phyloP scores from a whole-genome alignment of 2,888 invertebrate species.

The Onchidella celtica region DNA sequence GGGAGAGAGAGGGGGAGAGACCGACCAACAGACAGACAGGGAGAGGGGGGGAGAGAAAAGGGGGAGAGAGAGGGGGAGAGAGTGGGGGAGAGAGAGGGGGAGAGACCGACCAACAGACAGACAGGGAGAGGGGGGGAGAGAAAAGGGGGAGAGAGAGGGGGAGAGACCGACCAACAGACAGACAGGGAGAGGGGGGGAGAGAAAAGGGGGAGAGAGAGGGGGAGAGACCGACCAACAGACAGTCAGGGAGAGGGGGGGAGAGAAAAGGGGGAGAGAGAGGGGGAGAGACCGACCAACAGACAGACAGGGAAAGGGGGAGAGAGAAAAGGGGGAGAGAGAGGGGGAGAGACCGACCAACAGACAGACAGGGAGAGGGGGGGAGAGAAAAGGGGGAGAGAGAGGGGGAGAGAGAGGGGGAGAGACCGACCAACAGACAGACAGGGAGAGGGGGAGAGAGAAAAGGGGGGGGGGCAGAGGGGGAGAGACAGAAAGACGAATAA shows the following conservation, averaged over 20 bases:
- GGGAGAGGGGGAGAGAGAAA: neutral
- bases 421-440: neutral
- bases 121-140: neutral
- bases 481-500: constrained; percentile 20
- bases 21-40: constrained; percentile 15
- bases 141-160: constrained; percentile 19
- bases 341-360: neutral
- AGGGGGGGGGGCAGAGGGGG: constrained; percentile 6
- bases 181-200: constrained; percentile 16
- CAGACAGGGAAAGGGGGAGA: neutral
- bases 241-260: neutral
- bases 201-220: neutral
- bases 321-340: neutral
- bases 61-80: neutral
- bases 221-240: constrained; percentile 20
- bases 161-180: neutral
- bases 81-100: neutral
- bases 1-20: constrained; percentile 15
- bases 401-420: neutral
- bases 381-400: constrained; percentile 11
- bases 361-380: neutral
- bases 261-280: neutral
- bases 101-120: constrained; percentile 5
- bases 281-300: neutral
- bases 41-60: neutral